Percentiles rank a stretch among this genome's conserved stretches.
Conservation (phyloP, 2,797 vertebrate genomes). For the Halcyon smyrnensis region DNA sequence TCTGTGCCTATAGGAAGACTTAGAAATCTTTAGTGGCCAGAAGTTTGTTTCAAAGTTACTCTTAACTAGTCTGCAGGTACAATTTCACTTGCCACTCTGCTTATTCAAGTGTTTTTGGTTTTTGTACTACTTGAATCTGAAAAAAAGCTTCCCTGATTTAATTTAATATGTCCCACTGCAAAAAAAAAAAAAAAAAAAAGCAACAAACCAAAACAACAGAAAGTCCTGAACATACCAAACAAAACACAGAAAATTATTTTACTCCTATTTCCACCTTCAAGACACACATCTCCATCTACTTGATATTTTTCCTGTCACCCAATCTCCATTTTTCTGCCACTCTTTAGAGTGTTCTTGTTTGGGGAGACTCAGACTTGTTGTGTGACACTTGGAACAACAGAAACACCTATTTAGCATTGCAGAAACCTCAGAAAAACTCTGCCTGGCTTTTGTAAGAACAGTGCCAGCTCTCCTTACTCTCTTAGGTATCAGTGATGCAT, state of each 20-base stretch:
- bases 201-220: neutral
- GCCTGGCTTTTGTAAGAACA: neutral
- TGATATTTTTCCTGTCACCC: neutral
- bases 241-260: neutral
- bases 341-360: neutral
- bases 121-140: neutral
- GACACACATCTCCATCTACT: neutral
- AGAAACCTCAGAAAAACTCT: neutral
- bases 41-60: neutral
- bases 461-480: neutral
- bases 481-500: neutral
- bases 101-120: neutral
- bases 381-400: neutral
- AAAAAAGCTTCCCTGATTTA: neutral
- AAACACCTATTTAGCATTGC: neutral
- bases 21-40: neutral
- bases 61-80: neutral
- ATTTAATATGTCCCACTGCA: neutral
- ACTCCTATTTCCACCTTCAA: neutral
- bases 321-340: neutral
- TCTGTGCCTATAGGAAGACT: accelerated
- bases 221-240: neutral
- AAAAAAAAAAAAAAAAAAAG: neutral
- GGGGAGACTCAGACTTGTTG: neutral
- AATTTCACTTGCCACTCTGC: neutral